Evolutionary conservation across 2,888 invertebrate genomes (phyloP).

Genomic region (Eutolmus rufibarbis): DNA sequence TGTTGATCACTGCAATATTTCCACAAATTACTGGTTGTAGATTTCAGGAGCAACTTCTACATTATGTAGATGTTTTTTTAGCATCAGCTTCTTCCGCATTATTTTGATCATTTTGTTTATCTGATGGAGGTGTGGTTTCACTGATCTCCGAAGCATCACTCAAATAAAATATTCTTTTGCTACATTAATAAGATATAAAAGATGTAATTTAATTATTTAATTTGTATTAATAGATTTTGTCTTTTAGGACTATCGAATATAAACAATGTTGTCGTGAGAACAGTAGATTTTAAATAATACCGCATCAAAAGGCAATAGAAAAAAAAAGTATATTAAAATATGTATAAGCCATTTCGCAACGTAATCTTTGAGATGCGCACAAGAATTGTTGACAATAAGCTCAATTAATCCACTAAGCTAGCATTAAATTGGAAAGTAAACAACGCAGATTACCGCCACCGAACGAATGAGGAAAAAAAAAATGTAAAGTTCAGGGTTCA

Average conservation of each 20-base stretch:
- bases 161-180: not conserved
- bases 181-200: not conserved
- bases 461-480: not conserved
- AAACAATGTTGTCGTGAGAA: too few relatives aligned
- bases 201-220: not conserved
- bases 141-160: not conserved
- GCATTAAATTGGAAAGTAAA: not conserved
- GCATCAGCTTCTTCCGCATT: not conserved
- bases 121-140: not conserved
- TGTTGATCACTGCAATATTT: not conserved
- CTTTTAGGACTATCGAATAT: too few relatives aligned
- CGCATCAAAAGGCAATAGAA: not conserved
- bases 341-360: not conserved
- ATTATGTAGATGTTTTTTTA: not conserved
- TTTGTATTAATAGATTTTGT: not conserved
- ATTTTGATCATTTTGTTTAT: not conserved
- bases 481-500: not conserved
- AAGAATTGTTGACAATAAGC: not conserved
- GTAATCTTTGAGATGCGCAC: not conserved
- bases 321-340: not conserved
- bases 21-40: not conserved
- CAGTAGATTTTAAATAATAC: not conserved
- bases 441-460: not conserved
- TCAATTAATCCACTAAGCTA: not conserved
- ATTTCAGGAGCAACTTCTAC: not conserved